Evolutionary conservation across 2,797 vertebrate genomes (phyloP).

Genomic region (Naso thynnoides): DNA sequence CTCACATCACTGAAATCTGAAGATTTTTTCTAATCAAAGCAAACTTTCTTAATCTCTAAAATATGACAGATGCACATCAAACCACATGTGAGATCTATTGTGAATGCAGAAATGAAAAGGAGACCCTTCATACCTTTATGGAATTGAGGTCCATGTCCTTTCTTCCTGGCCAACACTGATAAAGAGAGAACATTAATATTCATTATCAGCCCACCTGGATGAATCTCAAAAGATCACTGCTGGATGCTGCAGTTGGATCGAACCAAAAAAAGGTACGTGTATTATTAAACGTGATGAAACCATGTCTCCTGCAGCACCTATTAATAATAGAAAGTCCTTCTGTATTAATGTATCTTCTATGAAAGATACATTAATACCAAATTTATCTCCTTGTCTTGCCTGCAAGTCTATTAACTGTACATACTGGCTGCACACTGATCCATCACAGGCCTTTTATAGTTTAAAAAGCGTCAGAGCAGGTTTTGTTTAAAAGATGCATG

Average conservation of each 20-base stretch:
- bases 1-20: slow-evolving; percentile 29
- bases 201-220: slow-evolving; percentile 52
- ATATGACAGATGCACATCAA: slow-evolving; percentile 38
- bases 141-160: slow-evolving; percentile 83
- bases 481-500: neutral
- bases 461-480: neutral
- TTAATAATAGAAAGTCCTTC: slow-evolving; percentile 81
- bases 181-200: slow-evolving; percentile 77
- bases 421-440: slow-evolving; percentile 16
- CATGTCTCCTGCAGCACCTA: slow-evolving; percentile 61
- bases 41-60: slow-evolving; percentile 15
- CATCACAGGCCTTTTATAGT: slow-evolving; percentile 2
- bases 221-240: slow-evolving; percentile 61
- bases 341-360: slow-evolving; percentile 80
- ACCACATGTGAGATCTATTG: slow-evolving; percentile 42
- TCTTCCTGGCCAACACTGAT: slow-evolving; percentile 85
- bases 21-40: slow-evolving; percentile 29
- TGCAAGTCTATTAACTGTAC: slow-evolving; percentile 60
- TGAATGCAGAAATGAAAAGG: slow-evolving; percentile 40
- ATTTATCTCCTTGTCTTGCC: slow-evolving; percentile 67
- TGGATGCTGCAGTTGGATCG: slow-evolving; percentile 45
- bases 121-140: slow-evolving; percentile 88
- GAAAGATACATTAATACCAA: slow-evolving; percentile 77
- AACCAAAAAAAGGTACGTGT: slow-evolving; percentile 71
- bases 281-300: slow-evolving; percentile 82